Base-by-base conservation (phyloP, 1,140 invertebrate genomes). In the Philaenus spumarius region DNA sequence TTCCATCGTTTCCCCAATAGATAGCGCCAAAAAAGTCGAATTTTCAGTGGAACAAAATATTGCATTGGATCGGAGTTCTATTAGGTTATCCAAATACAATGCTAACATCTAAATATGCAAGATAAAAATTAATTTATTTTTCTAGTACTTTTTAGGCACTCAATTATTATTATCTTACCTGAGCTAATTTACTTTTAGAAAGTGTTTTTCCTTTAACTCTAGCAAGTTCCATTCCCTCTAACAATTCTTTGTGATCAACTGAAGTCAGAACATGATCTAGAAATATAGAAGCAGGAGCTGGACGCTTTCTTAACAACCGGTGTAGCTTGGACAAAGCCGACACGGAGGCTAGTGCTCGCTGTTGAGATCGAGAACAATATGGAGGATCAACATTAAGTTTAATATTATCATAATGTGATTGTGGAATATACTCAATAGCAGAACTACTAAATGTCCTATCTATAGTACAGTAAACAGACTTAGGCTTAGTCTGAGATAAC, bases 321-420 rank as follows among this genome's bases (percentile, higher is more conserved):
- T 93, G 89, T 53, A 94, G 81, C 23, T 84, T 78, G 47, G 83
- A 78, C 46, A 97, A 71, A 9, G 89, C 88, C 0, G 82, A 83
- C 1, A 95, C 82, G 0, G 93, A 91, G 22, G 85, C 82, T 58
- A 89, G 76, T 0, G 93, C 92, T 68, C 87, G 84, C 47, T 86
- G 86, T 60, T 83, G 67, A 17, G 57, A 61, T 14, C 55, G 43
- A 12, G 39, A 43, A 43, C 54, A 56, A 34, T 34, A 45, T 7
- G 54, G 55, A 19, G 48, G 39, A 24, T 55, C 52, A 20, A 45
- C 14, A 9, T 9, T 30, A 9, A 30, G 26, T 3, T 9, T 30
- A 5, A 37, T 14, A 26, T 45, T 20, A 6, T 23, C 12, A 7
- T 15, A 20, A 14, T n/a, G 3, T 42, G 40, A 20, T 15, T 19